These are phyloP conservation scores for Notamacropus eugenii DNA, from an alignment of 2,797 vertebrate genomes.

Conservation along the genomic window DNA sequence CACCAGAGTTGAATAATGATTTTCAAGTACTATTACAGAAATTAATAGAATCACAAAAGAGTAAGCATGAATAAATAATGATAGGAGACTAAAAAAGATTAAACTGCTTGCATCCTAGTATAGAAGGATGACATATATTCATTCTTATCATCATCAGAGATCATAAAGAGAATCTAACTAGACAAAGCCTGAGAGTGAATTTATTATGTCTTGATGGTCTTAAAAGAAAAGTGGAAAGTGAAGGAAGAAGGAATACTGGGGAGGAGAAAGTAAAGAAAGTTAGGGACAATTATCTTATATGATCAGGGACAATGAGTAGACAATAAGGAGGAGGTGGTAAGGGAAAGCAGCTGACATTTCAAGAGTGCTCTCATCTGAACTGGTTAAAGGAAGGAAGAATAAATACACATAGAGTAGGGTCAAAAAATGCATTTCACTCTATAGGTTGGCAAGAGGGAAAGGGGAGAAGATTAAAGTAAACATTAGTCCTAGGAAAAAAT, in stretches of 20 bases:
- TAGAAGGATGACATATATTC: neutral
- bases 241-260: neutral
- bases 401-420: neutral
- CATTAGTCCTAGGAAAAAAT: no score
- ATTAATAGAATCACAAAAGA: neutral
- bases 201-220: neutral
- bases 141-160: neutral
- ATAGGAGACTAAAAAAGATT: neutral
- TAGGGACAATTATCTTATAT: neutral
- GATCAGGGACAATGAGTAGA: neutral
- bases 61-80: neutral
- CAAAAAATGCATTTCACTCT: neutral
- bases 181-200: neutral
- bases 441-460: neutral
- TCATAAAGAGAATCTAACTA: neutral
- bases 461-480: neutral
- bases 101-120: neutral
- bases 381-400: neutral
- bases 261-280: neutral
- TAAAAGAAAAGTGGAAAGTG: neutral
- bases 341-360: no score
- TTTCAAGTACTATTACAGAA: neutral
- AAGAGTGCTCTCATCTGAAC: neutral
- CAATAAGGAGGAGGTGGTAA: neutral
- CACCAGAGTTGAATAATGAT: neutral